Evolutionary conservation across 2,113 vertebrate genomes (phyloP).

Genomic region (Cryptomyrus ogoouensis): DNA sequence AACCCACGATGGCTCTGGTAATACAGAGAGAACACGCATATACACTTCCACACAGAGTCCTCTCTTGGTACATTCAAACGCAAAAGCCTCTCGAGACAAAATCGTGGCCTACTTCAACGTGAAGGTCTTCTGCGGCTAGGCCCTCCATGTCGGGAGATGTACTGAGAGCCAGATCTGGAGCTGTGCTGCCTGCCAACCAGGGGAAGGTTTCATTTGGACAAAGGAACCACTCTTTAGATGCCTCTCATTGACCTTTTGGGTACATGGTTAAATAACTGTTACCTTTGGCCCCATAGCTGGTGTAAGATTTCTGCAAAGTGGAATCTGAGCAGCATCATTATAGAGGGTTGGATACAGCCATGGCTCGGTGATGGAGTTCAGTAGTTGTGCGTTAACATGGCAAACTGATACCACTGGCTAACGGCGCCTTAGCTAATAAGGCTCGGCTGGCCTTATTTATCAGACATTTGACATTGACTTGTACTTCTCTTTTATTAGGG

Average conservation of each 20-base stretch:
- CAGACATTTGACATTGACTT: neutral
- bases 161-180: neutral
- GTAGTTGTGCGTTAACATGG: neutral
- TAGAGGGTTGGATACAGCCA: neutral
- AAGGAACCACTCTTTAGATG: neutral
- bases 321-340: neutral
- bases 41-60: neutral
- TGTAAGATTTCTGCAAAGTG: neutral
- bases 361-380: neutral
- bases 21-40: neutral
- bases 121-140: neutral
- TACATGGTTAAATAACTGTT: neutral
- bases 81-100: neutral
- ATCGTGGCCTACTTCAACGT: neutral
- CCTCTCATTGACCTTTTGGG: neutral
- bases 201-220: neutral
- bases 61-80: neutral
- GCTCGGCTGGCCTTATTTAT: neutral
- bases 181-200: neutral
- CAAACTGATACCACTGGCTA: neutral
- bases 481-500: neutral
- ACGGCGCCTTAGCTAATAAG: neutral
- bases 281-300: neutral
- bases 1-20: neutral
- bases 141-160: neutral